A percentile compares a stretch with the other conserved stretches of the same genome.
These are phyloP conservation scores for Mythimna pallens DNA, from an alignment of 2,888 invertebrate genomes.

Conservation along the genomic window DNA sequence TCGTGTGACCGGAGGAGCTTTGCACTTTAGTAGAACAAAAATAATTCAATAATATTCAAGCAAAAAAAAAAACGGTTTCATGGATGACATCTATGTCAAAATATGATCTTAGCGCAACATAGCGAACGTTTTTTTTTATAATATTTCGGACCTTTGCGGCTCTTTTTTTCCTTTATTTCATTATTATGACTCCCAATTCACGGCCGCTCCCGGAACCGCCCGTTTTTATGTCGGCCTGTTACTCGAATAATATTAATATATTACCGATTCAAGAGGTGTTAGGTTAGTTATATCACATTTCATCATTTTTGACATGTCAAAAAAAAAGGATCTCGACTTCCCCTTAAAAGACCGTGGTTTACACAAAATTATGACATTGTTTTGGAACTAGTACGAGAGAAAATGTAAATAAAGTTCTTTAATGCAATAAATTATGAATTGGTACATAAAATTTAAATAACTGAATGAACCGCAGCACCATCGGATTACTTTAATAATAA, in stretches of 20 bases:
- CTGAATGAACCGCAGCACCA: slow-evolving; percentile 71
- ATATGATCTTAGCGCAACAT: slow-evolving; percentile 23
- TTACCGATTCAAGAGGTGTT: slow-evolving; percentile 41
- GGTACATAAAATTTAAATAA: slow-evolving; percentile 65
- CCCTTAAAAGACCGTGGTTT: neutral
- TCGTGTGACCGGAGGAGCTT: neutral
- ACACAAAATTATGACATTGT: slow-evolving; percentile 17
- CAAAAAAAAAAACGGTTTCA: neutral
- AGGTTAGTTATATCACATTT: slow-evolving; percentile 11
- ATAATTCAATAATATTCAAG: too few relatives aligned
- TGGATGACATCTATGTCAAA: slow-evolving; percentile 10
- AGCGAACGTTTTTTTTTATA: slow-evolving; percentile 11
- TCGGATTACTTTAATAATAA: slow-evolving; percentile 81
- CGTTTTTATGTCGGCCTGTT: slow-evolving; percentile 68
- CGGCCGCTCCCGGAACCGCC: slow-evolving; percentile 69
- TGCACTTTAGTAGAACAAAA: neutral
- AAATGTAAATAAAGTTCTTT: slow-evolving; percentile 53
- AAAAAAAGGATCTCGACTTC: neutral
- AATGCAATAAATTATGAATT: slow-evolving; percentile 62
- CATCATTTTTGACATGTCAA: slow-evolving; percentile 1
- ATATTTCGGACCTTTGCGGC: slow-evolving; percentile 60
- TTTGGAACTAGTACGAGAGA: slow-evolving; percentile 6
- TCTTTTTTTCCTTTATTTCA: slow-evolving; percentile 76
- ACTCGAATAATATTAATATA: slow-evolving; percentile 54
- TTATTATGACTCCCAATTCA: slow-evolving; percentile 75